A percentile compares a stretch with the other conserved stretches of the same genome.
Evolutionary conservation across 2,888 invertebrate genomes (phyloP).

Genomic region (Heliconius cydno): DNA sequence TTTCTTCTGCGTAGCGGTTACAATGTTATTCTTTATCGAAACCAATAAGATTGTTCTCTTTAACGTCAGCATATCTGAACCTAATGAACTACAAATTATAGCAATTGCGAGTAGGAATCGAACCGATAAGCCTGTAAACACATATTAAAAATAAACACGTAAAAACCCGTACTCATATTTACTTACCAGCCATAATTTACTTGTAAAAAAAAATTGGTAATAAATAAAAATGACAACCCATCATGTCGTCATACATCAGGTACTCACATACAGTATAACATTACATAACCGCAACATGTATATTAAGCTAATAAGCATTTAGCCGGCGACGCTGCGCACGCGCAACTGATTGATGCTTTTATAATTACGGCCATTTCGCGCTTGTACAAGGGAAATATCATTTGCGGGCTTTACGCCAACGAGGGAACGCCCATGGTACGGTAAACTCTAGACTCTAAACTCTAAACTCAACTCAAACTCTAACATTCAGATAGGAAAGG

Average conservation of each 20-base stretch:
- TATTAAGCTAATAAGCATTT: constrained; percentile 73
- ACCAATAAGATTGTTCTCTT: too few relatives aligned
- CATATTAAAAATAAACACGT: background rate
- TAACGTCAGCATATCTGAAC: too few relatives aligned
- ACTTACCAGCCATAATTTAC: constrained; percentile 1
- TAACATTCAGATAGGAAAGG: constrained; percentile 33
- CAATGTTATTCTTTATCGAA: too few relatives aligned
- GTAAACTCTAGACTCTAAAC: constrained; percentile 36
- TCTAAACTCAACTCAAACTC: constrained; percentile 32
- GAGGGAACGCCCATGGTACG: constrained; percentile 50
- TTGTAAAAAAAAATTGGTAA: constrained; percentile 17
- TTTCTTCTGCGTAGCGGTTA: too few relatives aligned
- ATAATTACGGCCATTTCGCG: constrained; percentile 77
- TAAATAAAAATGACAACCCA: constrained; percentile 36
- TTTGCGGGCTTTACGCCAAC: constrained; percentile 62
- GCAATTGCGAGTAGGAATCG: too few relatives aligned
- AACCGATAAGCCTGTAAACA: background rate
- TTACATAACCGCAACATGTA: constrained; percentile 52
- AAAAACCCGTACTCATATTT: background rate
- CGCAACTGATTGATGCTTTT: constrained; percentile 78
- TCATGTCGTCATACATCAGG: background rate
- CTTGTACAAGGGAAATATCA: constrained; percentile 70
- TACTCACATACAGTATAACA: constrained; percentile 10
- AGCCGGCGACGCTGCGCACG: constrained; percentile 64
- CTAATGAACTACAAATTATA: too few relatives aligned